These are phyloP conservation scores for Abramis brama DNA, from an alignment of 2,113 vertebrate species.

Conservation along the genomic window DNA sequence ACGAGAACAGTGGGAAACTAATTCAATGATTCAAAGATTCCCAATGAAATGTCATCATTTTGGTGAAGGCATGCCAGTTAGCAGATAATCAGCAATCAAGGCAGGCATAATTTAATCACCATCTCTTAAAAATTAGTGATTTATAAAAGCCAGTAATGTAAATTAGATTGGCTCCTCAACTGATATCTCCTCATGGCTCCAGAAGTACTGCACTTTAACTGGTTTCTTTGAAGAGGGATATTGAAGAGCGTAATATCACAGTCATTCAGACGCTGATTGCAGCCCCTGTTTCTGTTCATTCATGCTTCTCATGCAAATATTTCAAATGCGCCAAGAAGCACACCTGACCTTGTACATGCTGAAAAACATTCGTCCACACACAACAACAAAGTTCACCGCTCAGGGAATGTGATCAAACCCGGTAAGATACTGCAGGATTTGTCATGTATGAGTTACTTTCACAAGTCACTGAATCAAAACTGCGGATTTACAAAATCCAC, in stretches of 20 bases:
- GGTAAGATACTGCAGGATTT: not conserved
- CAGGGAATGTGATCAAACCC: not conserved
- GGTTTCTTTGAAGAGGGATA: slow-evolving; percentile 35
- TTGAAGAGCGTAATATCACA: slow-evolving; percentile 26
- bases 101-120: slow-evolving; percentile 34
- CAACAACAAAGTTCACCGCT: slow-evolving; percentile 15
- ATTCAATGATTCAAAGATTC: slow-evolving; percentile 33
- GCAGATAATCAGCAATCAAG: slow-evolving; percentile 43
- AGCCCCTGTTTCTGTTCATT: slow-evolving; percentile 31
- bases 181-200: slow-evolving; percentile 38
- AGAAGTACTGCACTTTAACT: slow-evolving; percentile 39
- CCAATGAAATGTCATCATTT: slow-evolving; percentile 59
- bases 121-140: slow-evolving; percentile 29
- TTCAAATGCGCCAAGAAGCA: not conserved
- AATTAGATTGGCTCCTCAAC: slow-evolving; percentile 37
- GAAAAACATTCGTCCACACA: not conserved
- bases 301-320: slow-evolving; percentile 34
- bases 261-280: slow-evolving; percentile 38
- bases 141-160: slow-evolving; percentile 33
- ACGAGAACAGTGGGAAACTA: slow-evolving; percentile 66
- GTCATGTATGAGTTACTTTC: not conserved
- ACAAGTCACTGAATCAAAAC: slow-evolving; percentile 13
- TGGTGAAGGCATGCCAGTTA: not conserved
- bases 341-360: slow-evolving; percentile 11
- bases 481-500: slow-evolving; percentile 11